Evolutionary conservation across 2,888 invertebrate genomes (phyloP), one percentile per base, ranked within the genome.

Genomic region (Litoditis marina): DNA sequence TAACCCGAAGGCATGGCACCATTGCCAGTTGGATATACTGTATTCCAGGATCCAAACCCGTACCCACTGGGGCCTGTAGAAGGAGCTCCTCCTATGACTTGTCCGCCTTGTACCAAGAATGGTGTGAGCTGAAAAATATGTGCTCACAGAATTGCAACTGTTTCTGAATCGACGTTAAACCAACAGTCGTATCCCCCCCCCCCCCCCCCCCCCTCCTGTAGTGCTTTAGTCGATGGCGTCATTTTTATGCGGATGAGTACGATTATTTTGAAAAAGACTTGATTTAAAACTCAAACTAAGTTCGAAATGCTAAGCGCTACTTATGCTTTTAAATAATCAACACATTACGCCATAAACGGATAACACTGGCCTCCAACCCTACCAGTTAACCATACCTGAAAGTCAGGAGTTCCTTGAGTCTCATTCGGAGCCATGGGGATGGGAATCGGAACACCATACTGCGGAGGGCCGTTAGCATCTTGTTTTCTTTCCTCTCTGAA

Each of bases 391-490:
- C 19, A 6, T 22, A 60, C 66, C 51, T 66, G 67, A 31, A 73
- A 73, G 34, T 73, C 73, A 3, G 73, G 73, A 25, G 73, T 73
- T 4, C 66, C 66, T 44, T 65, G 65, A 11, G 52, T 47, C 1
- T 39, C 50, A 36, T 49, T 47, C 19, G 65, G 19, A 44, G 19
- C 62, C 11, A 49, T 32, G 13, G 62, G 61, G 28, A 62, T 63
- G 7, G 69, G 63, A 19, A 68, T 66, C 22, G 69, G 72, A 6
- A 66, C 57, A 2, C 25, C 66, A 50, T 34, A 57, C 50, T 51
- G n/a, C 6, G n/a, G 27, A n/a, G 36, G 13, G 44, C 95, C 94
- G 96, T 95, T 87, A 95, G 95, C 77, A 94, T 92, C 75, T 92
- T 93, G 74, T n/a, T n/a, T n/a, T n/a, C n/a, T n/a, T n/a, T n/a